These are phyloP conservation scores for Tenualosa thibaudeaui DNA, from an alignment of 2,797 vertebrate species.

Conservation along the genomic window DNA sequence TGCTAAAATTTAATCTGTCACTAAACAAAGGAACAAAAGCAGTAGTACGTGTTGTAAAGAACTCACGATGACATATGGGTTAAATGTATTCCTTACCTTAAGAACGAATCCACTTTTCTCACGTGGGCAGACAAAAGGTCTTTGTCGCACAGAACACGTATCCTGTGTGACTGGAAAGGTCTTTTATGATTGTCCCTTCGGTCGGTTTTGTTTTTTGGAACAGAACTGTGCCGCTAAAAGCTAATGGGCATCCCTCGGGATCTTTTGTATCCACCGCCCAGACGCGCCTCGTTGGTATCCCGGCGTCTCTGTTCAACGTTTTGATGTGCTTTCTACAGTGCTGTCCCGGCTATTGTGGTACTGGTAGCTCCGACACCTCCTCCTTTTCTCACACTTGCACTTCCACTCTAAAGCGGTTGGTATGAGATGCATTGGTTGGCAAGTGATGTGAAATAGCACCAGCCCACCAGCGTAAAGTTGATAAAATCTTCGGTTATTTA, in stretches of 20 bases:
- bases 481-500: background rate
- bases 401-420: background rate
- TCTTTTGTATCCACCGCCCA: background rate
- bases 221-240: background rate
- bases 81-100: slow-evolving; percentile 39
- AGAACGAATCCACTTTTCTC: slow-evolving; percentile 47
- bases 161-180: background rate
- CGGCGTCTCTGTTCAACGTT: slow-evolving; percentile 3
- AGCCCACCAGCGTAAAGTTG: background rate
- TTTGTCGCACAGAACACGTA: background rate
- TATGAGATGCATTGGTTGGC: background rate
- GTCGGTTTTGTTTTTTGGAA: background rate
- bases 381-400: slow-evolving; percentile 21
- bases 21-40: slow-evolving; percentile 47
- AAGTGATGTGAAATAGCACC: background rate
- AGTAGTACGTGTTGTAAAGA: background rate
- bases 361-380: slow-evolving; percentile 6
- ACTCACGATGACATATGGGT: slow-evolving; percentile 3
- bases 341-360: slow-evolving; percentile 9
- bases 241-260: slow-evolving; percentile 19
- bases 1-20: background rate
- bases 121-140: slow-evolving; percentile 30
- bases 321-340: background rate
- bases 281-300: background rate
- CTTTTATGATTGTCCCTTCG: background rate